These are phyloP conservation scores for Tipula vernalis DNA, from an alignment of 2,888 invertebrate species.

Conservation along the genomic window DNA sequence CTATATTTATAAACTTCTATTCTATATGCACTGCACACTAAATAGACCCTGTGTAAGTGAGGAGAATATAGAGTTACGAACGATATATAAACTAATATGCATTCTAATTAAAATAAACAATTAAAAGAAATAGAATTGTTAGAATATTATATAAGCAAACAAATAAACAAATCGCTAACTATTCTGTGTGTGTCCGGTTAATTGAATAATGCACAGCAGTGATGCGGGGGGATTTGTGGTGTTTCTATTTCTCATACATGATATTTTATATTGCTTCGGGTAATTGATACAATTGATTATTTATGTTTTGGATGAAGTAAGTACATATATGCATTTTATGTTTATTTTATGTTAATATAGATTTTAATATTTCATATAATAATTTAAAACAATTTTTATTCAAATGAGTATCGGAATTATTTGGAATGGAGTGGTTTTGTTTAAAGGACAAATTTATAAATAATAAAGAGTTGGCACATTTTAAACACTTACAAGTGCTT, in stretches of 20 bases:
- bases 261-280: neutral
- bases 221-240: neutral
- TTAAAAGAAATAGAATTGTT: neutral
- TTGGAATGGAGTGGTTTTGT: neutral
- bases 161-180: neutral
- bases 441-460: neutral
- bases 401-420: neutral
- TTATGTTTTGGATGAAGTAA: neutral
- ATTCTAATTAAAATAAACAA: neutral
- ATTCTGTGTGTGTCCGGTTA: neutral
- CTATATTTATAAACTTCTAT: neutral
- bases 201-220: neutral
- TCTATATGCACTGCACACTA: neutral
- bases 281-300: slow-evolving; percentile 4
- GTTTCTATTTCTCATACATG: neutral
- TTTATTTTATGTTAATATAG: neutral
- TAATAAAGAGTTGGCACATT: too few species aligned
- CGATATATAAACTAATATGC: neutral
- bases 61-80: neutral
- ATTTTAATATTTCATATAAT: neutral
- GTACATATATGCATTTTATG: neutral
- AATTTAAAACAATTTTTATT: neutral
- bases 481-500: too few species aligned
- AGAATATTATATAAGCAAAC: neutral
- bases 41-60: neutral